Evolutionary conservation across 2,113 vertebrate species (phyloP).

Genomic region (Eclectus roratus): DNA sequence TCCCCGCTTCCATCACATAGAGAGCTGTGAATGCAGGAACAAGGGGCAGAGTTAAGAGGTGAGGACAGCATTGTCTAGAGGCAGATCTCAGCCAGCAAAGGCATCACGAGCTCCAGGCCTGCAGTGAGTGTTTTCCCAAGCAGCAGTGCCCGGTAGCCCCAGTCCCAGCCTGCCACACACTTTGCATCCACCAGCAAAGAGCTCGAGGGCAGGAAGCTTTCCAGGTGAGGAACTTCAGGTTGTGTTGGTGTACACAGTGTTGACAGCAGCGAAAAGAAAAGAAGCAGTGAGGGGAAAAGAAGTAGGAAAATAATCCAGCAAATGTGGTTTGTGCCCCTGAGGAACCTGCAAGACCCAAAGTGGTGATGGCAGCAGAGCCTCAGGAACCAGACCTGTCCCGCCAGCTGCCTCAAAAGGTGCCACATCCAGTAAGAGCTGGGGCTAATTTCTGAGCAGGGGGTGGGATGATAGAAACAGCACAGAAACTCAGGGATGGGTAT

Average conservation of each 20-base stretch:
- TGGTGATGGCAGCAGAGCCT: neutral
- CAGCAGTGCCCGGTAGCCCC: neutral
- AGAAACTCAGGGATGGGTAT: neutral
- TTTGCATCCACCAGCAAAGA: neutral
- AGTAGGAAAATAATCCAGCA: neutral
- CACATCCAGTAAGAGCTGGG: neutral
- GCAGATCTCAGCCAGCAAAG: neutral
- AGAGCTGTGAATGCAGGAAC: rapidly evolving
- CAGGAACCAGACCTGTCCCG: neutral
- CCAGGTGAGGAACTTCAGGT: neutral
- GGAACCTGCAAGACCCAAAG: neutral
- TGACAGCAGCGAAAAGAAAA: neutral
- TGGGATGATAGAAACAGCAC: neutral
- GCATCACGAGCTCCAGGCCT: rapidly evolving
- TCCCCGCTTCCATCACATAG: neutral
- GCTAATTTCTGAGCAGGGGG: neutral
- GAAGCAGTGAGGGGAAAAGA: neutral
- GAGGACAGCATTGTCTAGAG: neutral
- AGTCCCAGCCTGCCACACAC: neutral
- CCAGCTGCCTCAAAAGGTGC: neutral
- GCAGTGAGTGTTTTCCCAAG: neutral
- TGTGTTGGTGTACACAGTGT: neutral
- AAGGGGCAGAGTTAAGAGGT: neutral
- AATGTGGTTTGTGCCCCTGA: neutral
- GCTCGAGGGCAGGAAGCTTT: neutral